Evolutionary conservation across 2,113 vertebrate genomes (phyloP).

Genomic region (Vimba vimba): DNA sequence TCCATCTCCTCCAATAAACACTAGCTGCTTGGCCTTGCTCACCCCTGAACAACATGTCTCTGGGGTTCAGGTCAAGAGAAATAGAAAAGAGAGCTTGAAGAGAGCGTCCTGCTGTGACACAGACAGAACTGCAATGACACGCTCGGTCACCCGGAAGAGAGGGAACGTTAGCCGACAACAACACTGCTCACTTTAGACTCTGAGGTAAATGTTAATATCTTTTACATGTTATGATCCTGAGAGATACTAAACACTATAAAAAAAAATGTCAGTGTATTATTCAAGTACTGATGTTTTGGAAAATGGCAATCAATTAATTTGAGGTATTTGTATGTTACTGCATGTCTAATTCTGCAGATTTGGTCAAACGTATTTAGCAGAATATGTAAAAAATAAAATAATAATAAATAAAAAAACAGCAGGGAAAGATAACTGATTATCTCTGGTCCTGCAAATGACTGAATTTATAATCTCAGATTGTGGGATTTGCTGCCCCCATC

Average conservation of each 20-base stretch:
- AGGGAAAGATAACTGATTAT: background rate
- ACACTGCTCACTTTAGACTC: background rate
- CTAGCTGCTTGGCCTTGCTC: background rate
- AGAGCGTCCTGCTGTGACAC: slow-evolving; percentile 14
- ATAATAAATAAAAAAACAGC: too few species aligned
- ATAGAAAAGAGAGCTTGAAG: background rate
- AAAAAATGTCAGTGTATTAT: background rate
- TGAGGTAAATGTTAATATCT: background rate
- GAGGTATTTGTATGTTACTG: background rate
- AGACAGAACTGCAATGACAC: slow-evolving; percentile 24
- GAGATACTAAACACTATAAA: background rate
- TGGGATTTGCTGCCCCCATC: too few species aligned
- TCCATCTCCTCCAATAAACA: slow-evolving; percentile 23
- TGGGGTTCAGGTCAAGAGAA: slow-evolving; percentile 21
- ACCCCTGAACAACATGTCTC: slow-evolving; percentile 23
- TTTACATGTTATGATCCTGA: background rate
- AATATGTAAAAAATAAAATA: background rate
- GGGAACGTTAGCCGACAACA: background rate
- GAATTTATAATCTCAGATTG: too few species aligned
- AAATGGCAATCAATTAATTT: background rate
- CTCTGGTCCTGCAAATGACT: background rate
- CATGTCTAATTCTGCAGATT: background rate
- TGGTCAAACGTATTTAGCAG: too few species aligned
- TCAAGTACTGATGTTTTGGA: background rate
- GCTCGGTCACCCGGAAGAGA: slow-evolving; percentile 8